Base-by-base conservation (phyloP, 2,113 vertebrate species). In the Eolophus roseicapilla region DNA sequence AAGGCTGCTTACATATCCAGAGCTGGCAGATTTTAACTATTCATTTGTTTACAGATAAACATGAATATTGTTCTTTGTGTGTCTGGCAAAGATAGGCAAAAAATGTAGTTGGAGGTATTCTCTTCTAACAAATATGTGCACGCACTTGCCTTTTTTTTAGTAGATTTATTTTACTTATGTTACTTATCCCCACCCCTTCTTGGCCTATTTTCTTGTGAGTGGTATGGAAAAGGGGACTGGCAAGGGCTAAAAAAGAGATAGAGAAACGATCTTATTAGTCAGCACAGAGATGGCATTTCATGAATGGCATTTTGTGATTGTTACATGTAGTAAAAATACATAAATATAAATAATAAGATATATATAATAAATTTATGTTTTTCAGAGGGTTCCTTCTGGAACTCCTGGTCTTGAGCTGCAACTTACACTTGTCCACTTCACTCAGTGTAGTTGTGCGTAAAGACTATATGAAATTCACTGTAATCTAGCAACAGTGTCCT, bases 211-310 rank as follows among this genome's bases (percentile, higher is more conserved):
- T 85, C 83, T 91, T 94, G 21, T 91, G 67, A 85, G 64, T 88
- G 13, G 64, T 77, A 41, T 69, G 43, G 73, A 47, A 92, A 86
- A 21, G 39, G 46, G 68, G 82, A 94, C 92, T 88, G 73, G 74
- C 71, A 95, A 75, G 70, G 90, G 64, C 88, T 93, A 57, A 82
- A 93, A 93, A 69, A 67, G 67, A 93, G 85, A 95, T 83, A 94
- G 90, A 79, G 85, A 85, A 80, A 79, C 74, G 74, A 88, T 91
- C 75, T 86, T 96, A 88, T 96, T 90, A 70, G 85, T 90, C 79
- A 71, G 55, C 43, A 93, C 82, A 88, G 79, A 92, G 88, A 78
- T 74, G 68, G 88, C 35, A 82, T 92, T 93, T 96, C 60, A 83
- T 83, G 71, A 96, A 33, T 88, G 73, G 60, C 64, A 86, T 92